These are phyloP conservation scores for Lophotriccus pileatus DNA, from an alignment of 2,797 vertebrate species.

Conservation along the genomic window DNA sequence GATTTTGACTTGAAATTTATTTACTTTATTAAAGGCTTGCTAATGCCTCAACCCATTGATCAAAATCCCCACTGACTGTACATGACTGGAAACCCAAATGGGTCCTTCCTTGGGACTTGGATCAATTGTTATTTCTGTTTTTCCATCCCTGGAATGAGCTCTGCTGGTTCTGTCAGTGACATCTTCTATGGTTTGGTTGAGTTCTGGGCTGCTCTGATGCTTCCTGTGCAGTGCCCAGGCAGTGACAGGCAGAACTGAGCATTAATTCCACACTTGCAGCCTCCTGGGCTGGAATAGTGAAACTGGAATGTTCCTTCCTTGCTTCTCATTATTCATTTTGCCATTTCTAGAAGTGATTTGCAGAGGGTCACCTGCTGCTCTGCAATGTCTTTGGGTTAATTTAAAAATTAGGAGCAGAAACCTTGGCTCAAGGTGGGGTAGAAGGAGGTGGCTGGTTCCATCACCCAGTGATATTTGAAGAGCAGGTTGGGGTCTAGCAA, in stretches of 20 bases:
- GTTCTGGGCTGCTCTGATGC: not conserved
- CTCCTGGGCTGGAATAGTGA: not conserved
- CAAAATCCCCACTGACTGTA: not conserved
- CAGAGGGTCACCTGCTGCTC: not conserved
- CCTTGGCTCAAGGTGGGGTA: not conserved
- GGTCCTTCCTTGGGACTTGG: not conserved
- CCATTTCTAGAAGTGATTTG: not conserved
- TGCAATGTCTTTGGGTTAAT: not conserved
- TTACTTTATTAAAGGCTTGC: constrained; percentile 29
- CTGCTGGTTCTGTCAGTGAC: not conserved
- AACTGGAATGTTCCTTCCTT: not conserved
- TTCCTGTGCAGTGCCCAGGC: not conserved
- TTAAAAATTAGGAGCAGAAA: not conserved
- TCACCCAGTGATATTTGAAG: not conserved
- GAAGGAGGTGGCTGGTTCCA: not conserved
- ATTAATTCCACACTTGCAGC: not conserved
- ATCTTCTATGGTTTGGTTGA: accelerated
- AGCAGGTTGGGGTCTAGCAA: accelerated
- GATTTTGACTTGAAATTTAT: constrained; percentile 13
- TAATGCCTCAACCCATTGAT: not conserved
- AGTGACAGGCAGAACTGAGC: not conserved
- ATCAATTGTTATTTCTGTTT: not conserved
- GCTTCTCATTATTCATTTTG: not conserved
- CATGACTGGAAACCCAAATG: not conserved
- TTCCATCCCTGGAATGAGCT: not conserved